phyloP scores from a whole-genome alignment of 2,888 invertebrate genomes.

The Pseudococcus viburni region DNA sequence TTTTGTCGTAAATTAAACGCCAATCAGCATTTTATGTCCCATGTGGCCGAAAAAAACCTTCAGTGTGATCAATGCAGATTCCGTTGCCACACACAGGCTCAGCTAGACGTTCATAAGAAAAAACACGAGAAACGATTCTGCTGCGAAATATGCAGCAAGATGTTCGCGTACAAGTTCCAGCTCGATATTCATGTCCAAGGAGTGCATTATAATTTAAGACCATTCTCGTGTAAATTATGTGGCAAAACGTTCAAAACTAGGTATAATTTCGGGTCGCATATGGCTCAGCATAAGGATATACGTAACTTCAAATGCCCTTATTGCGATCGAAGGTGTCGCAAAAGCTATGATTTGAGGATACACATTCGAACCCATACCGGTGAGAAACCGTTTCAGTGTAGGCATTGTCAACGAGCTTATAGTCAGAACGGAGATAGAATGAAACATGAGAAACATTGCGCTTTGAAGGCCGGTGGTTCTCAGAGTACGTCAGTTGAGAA shows the following conservation, averaged over 20 bases:
- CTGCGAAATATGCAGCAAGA: conserved; percentile 72
- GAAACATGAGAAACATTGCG: conserved; percentile 67
- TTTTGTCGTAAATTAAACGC: conserved; percentile 56
- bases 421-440: conserved; percentile 68
- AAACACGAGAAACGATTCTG: conserved; percentile 71
- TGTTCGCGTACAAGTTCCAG: conserved; percentile 69
- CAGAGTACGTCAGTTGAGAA: neutral
- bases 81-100: conserved; percentile 67
- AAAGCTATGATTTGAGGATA: conserved; percentile 70
- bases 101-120: conserved; percentile 67
- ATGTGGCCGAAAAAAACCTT: conserved; percentile 26
- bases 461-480: neutral
- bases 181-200: conserved; percentile 71
- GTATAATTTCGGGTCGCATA: conserved; percentile 68
- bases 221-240: conserved; percentile 67
- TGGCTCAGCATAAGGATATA: conserved; percentile 68
- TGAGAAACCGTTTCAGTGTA: conserved; percentile 72
- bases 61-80: conserved; percentile 49
- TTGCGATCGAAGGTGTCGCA: conserved; percentile 68
- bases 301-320: conserved; percentile 68
- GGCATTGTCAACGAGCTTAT: conserved; percentile 74
- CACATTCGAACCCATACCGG: conserved; percentile 73
- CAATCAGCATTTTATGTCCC: conserved; percentile 54
- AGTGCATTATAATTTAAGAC: conserved; percentile 72
- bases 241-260: conserved; percentile 68